Percentiles rank a stretch among this genome's conserved stretches.
Conservation (phyloP, 1,140 invertebrate species). For the Drosophila auraria region DNA sequence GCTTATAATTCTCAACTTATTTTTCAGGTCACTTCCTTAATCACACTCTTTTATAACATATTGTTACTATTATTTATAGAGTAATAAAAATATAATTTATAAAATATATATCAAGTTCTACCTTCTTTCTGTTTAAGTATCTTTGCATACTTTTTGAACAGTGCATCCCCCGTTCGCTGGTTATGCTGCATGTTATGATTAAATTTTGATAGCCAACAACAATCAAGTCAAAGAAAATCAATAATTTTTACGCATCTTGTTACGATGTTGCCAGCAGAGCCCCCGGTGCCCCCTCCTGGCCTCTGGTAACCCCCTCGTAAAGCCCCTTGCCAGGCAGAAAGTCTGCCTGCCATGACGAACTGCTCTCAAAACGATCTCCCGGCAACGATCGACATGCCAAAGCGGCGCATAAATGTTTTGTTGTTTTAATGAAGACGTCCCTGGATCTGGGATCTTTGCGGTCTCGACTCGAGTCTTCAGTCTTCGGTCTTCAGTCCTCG, state of each 20-base stretch:
- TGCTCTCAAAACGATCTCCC: conserved; percentile 51
- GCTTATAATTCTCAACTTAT: too few relatives aligned
- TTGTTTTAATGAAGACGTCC: conserved; percentile 84
- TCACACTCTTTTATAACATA: too few relatives aligned
- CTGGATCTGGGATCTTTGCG: conserved; percentile 38
- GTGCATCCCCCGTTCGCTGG: conserved; percentile 20
- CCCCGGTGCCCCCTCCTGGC: neutral
- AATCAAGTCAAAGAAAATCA: conserved; percentile 84
- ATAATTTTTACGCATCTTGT: conserved; percentile 85
- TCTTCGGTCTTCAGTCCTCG: conserved; percentile 5
- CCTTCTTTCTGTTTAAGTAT: neutral
- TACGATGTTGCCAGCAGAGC: conserved; percentile 58
- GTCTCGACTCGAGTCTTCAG: conserved; percentile 23
- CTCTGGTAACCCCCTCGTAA: neutral
- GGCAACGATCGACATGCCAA: conserved; percentile 71
- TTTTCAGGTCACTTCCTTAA: too few relatives aligned
- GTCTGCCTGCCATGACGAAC: conserved; percentile 52
- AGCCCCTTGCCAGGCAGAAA: neutral
- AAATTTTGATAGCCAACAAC: conserved; percentile 84
- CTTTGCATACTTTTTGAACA: neutral
- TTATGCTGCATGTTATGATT: conserved; percentile 79
- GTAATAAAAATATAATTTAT: too few relatives aligned
- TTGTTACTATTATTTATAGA: too few relatives aligned
- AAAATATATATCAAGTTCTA: too few relatives aligned
- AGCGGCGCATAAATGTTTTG: conserved; percentile 84